Evolutionary conservation across 2,797 vertebrate species (phyloP).

Genomic region (Sebastes oblongus): DNA sequence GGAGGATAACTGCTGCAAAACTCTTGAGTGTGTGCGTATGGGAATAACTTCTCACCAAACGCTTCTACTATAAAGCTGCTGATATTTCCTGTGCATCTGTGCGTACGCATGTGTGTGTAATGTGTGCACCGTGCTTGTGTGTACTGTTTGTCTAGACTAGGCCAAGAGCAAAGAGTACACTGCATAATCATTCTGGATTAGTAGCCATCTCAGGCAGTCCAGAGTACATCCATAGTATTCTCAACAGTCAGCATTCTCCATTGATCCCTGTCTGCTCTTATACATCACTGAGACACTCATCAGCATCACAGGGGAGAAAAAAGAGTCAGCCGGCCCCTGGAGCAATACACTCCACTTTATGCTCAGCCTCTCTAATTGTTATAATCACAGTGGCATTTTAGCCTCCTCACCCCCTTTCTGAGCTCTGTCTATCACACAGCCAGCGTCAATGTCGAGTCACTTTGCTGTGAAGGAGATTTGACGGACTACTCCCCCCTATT

Average conservation of each 20-base stretch:
- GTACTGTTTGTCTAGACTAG: constrained; percentile 64
- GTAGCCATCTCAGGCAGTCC: constrained; percentile 64
- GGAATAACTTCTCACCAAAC: neutral
- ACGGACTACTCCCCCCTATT: constrained; percentile 64
- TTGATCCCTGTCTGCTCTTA: constrained; percentile 72
- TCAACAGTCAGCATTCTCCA: constrained; percentile 73
- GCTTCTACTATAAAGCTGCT: neutral
- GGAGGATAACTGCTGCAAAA: constrained; percentile 15
- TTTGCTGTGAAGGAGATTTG: constrained; percentile 57
- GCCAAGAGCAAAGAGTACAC: constrained; percentile 50
- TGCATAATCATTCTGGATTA: constrained; percentile 74
- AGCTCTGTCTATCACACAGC: constrained; percentile 57
- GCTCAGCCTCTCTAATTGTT: constrained; percentile 71
- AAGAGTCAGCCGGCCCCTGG: constrained; percentile 48
- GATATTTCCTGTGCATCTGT: neutral
- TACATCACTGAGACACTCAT: constrained; percentile 64
- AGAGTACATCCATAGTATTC: constrained; percentile 64
- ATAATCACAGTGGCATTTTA: constrained; percentile 74
- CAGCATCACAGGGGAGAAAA: constrained; percentile 65
- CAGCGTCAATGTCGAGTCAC: constrained; percentile 42
- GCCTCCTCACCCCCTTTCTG: constrained; percentile 56
- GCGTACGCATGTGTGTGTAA: neutral
- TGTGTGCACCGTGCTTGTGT: neutral
- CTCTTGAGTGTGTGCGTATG: neutral
- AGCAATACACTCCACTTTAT: constrained; percentile 56